These are phyloP conservation scores for Trichonephila clavipes DNA, from an alignment of 1,140 invertebrate species.

Conservation along the genomic window DNA sequence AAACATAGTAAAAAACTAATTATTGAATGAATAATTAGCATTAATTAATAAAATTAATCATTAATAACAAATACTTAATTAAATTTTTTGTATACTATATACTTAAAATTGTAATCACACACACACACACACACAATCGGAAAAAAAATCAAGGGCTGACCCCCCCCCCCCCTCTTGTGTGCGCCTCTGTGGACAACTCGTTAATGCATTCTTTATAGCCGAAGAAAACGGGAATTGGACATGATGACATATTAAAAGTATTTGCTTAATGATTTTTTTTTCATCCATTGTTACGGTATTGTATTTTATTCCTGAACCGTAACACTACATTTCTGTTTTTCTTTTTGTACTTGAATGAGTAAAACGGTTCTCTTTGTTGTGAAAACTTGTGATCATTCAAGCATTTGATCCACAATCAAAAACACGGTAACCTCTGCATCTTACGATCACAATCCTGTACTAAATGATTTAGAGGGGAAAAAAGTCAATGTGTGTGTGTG, in stretches of 20 bases:
- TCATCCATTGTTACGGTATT: background rate
- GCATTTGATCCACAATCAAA: background rate
- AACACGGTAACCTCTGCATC: background rate
- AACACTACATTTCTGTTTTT: background rate
- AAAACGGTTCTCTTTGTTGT: background rate
- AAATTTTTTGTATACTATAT: too few species aligned
- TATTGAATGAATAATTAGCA: too few species aligned
- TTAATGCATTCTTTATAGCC: background rate
- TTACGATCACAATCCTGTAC: background rate
- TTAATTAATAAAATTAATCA: too few species aligned
- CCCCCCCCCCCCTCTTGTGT: too few species aligned
- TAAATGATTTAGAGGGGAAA: background rate
- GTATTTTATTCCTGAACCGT: background rate
- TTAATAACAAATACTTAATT: too few species aligned
- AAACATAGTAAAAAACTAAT: too few species aligned
- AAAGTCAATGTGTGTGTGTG: background rate
- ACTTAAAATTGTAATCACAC: too few species aligned
- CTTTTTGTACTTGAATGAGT: background rate
- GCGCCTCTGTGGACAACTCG: too few species aligned
- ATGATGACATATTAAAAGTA: background rate
- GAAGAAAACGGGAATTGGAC: background rate
- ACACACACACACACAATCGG: too few species aligned
- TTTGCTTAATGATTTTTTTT: conserved; percentile 4
- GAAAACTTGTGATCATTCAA: background rate
- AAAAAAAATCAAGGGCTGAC: too few species aligned